Evolutionary conservation across 2,888 invertebrate genomes (phyloP).

Genomic region (Ferdinandea cuprea): DNA sequence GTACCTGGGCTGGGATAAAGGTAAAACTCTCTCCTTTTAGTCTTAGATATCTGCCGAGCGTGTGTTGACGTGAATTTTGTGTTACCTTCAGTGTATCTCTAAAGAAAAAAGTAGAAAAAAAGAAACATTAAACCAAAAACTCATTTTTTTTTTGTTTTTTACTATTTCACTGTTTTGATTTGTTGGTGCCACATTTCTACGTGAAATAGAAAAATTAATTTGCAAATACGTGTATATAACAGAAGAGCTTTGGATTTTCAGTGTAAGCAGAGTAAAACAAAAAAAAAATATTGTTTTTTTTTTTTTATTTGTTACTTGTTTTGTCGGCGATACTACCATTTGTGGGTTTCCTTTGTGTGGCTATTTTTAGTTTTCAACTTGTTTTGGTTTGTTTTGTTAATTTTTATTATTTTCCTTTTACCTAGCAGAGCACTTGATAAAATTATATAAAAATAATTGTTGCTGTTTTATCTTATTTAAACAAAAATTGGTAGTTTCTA

Average conservation of each 20-base stretch:
- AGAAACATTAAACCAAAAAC: slow-evolving; percentile 22
- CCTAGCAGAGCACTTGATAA: background rate
- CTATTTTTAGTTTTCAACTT: slow-evolving; percentile 72
- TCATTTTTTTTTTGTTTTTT: background rate
- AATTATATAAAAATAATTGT: background rate
- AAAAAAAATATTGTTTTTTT: slow-evolving; percentile 2
- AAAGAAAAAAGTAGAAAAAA: slow-evolving; percentile 9
- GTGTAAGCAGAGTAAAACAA: slow-evolving; percentile 40
- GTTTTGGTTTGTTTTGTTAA: slow-evolving; percentile 62
- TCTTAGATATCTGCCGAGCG: slow-evolving; percentile 75
- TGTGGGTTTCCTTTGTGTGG: slow-evolving; percentile 72
- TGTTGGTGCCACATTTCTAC: slow-evolving; percentile 29
- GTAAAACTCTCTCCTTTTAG: slow-evolving; percentile 75
- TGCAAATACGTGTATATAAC: background rate
- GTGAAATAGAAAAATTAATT: slow-evolving; percentile 13
- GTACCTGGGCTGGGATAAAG: slow-evolving; percentile 69
- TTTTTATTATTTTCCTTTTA: too few species aligned
- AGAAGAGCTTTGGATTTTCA: slow-evolving; percentile 35
- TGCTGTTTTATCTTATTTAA: background rate
- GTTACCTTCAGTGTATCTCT: slow-evolving; percentile 39
- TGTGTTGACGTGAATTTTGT: slow-evolving; percentile 75
- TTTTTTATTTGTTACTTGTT: slow-evolving; percentile 27
- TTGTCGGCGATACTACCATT: slow-evolving; percentile 58
- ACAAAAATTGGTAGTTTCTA: too few species aligned
- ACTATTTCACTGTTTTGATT: slow-evolving; percentile 19